Conservation (phyloP, 2,888 invertebrate species). For the Polyommatus iphigenia region DNA sequence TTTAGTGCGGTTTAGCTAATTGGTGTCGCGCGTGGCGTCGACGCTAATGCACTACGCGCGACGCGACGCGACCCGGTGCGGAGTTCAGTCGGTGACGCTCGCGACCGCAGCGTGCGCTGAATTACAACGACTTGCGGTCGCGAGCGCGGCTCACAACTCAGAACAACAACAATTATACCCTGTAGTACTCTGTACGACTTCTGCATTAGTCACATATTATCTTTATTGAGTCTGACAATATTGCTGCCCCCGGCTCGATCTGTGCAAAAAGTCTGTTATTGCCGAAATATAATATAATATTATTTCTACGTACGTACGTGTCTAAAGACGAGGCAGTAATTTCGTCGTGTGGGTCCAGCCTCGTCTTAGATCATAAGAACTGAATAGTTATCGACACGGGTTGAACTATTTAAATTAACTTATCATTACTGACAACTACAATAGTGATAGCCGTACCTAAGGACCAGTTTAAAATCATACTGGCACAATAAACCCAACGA, state of each 20-base stretch:
- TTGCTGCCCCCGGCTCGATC: too few species aligned
- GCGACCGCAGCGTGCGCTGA: conserved; percentile 68
- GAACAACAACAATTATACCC: conserved; percentile 30
- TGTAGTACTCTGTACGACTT: background rate
- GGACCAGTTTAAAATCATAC: too few species aligned
- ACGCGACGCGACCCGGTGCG: conserved; percentile 49
- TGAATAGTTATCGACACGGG: too few species aligned
- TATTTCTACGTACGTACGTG: too few species aligned
- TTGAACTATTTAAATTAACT: background rate
- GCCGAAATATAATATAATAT: too few species aligned
- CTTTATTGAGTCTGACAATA: background rate
- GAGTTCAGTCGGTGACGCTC: conserved; percentile 52
- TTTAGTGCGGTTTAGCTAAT: conserved; percentile 7
- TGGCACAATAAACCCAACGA: too few species aligned
- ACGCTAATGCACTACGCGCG: conserved; percentile 34
- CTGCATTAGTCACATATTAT: conserved; percentile 1
- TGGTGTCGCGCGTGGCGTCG: conserved; percentile 16
- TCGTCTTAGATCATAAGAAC: too few species aligned
- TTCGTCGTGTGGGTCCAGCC: too few species aligned
- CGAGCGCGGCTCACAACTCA: conserved; percentile 45
- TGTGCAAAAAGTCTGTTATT: too few species aligned
- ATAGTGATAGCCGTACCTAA: too few species aligned
- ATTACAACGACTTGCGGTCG: conserved; percentile 62
- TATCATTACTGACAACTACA: too few species aligned
- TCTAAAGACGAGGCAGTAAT: too few species aligned